Conservation (phyloP, 2,888 invertebrate species). For the Exephanes ischioxanthus region DNA sequence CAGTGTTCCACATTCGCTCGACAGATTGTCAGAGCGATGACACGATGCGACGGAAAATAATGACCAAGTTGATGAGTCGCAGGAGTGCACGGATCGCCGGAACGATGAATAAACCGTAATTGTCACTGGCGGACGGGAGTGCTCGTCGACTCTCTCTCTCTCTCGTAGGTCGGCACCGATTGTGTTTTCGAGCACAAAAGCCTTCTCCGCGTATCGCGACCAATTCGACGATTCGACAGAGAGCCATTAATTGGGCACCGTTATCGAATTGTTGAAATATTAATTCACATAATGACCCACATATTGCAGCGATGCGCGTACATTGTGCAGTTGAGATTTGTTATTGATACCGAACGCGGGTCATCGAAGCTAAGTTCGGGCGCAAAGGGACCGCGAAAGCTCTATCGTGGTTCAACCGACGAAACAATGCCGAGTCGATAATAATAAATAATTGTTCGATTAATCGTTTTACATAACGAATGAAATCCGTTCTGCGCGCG, state of each 20-base stretch:
- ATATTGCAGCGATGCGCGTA: neutral
- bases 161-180: neutral
- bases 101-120: neutral
- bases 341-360: constrained; percentile 1
- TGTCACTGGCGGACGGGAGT: neutral
- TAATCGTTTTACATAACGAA: constrained; percentile 41
- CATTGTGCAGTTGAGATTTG: neutral
- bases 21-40: neutral
- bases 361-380: neutral
- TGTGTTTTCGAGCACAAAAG: constrained; percentile 1
- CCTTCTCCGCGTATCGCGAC: neutral
- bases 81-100: neutral
- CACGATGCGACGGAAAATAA: constrained; percentile 30
- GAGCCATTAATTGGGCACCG: constrained; percentile 4
- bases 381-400: neutral
- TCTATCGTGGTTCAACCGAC: neutral
- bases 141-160: neutral
- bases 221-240: neutral
- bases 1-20: neutral
- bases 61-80: constrained; percentile 21
- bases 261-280: constrained; percentile 21
- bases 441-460: constrained; percentile 49
- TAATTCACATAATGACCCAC: neutral
- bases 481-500: constrained; percentile 33
- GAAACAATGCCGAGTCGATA: neutral